Base-by-base conservation (phyloP, 2,797 vertebrate species). In the Kryptopterus vitreolus region DNA sequence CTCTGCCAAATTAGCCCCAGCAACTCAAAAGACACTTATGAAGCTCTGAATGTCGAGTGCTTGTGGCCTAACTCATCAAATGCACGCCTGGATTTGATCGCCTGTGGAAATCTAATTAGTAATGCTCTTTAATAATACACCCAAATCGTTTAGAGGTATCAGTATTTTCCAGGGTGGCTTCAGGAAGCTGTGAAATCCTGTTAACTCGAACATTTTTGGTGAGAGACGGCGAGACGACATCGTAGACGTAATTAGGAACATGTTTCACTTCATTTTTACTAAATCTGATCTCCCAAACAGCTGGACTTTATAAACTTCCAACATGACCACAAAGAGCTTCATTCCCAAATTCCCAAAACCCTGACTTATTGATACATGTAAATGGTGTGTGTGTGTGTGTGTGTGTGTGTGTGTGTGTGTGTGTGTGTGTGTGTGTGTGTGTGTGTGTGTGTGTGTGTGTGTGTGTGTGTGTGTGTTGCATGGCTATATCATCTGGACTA, bases 131-230 rank as follows among this genome's bases (percentile, higher is more conserved):
- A 82, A 87, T 85, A 88, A 88, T 83, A 84, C 81, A 83, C 78
- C 76, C 86, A 61, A 85, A 83, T 88, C 84, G 86, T 88, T 88
- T 88, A 86, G 80, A 83, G 83, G 85, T 85, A 85, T 85, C 81
- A 76, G 83, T 87, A 87, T 83, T 85, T 86, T 88, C 76, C 82
- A 78, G 83, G 59, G 68, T 53, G 57, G 82, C 65, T 86, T 85
- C 79, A 82, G 85, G 83, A 85, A 85, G 72, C 85, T 77, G 80
- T 80, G 76, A 83, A 88, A 88, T 88, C 83, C 78, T 80, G 81
- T 87, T 88, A 86, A 84, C 80, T 85, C 81, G 72, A 86, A 85
- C 79, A 77, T 88, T 83, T 87, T 86, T 78, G 77, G 76, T 84
- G 76, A 77, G 82, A 57, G 70, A 82, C 69, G 77, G 78, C 84